phyloP scores from a whole-genome alignment of 2,797 vertebrate species.

The Cirrhinus molitorella region DNA sequence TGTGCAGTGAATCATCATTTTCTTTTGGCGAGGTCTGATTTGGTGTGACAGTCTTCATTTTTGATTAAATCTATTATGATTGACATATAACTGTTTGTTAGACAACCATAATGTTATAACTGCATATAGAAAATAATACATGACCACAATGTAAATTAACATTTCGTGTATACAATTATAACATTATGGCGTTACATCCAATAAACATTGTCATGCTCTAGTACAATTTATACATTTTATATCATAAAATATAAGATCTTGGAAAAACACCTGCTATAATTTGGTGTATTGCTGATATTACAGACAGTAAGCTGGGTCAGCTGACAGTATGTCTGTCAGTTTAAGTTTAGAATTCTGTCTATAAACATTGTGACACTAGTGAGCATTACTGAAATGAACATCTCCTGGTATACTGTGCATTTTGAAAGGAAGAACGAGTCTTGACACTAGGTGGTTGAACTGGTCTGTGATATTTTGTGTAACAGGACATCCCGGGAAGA shows the following conservation, averaged over 20 bases:
- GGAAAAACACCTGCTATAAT: background rate
- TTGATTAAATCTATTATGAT: background rate
- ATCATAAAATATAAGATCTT: background rate
- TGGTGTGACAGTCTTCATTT: background rate
- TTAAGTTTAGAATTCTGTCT: background rate
- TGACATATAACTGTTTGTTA: background rate
- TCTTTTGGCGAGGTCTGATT: background rate
- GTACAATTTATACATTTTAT: constrained; percentile 12
- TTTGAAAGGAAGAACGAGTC: background rate
- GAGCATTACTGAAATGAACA: background rate
- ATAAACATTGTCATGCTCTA: background rate
- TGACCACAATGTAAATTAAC: background rate
- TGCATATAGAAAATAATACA: background rate
- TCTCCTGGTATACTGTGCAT: background rate
- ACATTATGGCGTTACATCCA: background rate
- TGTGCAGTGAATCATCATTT: background rate
- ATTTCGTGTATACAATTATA: background rate
- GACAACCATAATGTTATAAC: background rate
- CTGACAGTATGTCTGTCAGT: background rate
- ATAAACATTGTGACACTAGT: background rate
- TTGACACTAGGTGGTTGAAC: background rate
- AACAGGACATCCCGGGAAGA: background rate
- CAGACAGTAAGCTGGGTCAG: background rate
- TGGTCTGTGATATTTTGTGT: background rate
- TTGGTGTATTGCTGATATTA: background rate